phyloP scores from a whole-genome alignment of 2,888 invertebrate genomes.

The Ryuthela nishihirai region DNA sequence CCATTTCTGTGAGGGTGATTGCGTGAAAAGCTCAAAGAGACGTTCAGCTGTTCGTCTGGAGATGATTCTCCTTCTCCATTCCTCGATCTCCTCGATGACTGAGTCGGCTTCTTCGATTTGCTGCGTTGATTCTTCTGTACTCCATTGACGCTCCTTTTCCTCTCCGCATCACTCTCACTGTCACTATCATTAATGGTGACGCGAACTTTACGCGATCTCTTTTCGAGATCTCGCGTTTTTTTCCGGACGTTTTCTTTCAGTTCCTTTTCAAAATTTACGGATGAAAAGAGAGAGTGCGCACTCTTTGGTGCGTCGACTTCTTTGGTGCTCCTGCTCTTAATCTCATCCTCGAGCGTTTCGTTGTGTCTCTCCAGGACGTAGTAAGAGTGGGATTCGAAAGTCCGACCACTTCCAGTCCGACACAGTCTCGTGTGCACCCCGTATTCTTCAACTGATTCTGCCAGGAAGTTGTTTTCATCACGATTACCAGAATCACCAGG shows the following conservation, averaged over 20 bases:
- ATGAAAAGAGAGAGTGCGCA: slow-evolving; percentile 15
- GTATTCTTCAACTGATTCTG: slow-evolving; percentile 19
- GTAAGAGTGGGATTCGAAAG: slow-evolving; percentile 33
- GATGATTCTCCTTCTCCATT: slow-evolving; percentile 3
- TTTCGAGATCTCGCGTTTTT: slow-evolving; percentile 24
- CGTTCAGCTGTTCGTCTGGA: slow-evolving; percentile 1
- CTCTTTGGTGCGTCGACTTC: background rate
- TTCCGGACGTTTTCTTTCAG: slow-evolving; percentile 25
- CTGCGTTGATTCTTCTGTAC: too few relatives aligned
- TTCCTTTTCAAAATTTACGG: slow-evolving; percentile 17
- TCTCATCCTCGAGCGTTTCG: background rate
- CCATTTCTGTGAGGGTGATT: slow-evolving; percentile 30
- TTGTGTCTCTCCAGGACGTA: slow-evolving; percentile 24
- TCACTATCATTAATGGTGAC: slow-evolving; percentile 18
- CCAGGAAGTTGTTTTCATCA: background rate
- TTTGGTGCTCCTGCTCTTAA: background rate
- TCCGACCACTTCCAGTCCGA: slow-evolving; percentile 26
- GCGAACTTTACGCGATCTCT: slow-evolving; percentile 14
- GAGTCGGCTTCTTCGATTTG: too few relatives aligned
- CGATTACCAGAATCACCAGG: too few relatives aligned
- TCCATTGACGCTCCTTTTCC: background rate
- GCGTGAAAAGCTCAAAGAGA: slow-evolving; percentile 32
- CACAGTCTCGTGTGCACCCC: slow-evolving; percentile 25
- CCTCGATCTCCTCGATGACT: slow-evolving; percentile 1
- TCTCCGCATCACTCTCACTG: slow-evolving; percentile 17